Base-by-base conservation (phyloP, 2,888 invertebrate genomes). In the Rhynchonema sp. region DNA sequence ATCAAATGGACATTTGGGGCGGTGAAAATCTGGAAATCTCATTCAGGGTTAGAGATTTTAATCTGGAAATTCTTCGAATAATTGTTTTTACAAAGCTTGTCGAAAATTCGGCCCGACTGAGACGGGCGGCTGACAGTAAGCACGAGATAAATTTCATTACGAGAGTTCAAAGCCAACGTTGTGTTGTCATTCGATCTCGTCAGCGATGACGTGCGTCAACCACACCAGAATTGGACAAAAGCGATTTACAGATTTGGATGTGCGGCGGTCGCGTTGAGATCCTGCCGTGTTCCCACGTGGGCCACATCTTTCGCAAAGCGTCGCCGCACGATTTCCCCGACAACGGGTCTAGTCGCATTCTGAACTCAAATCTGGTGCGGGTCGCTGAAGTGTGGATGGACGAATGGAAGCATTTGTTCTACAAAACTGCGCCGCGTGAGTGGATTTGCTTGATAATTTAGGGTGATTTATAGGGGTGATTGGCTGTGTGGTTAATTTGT, bases 11-110 rank as follows among this genome's bases (percentile, higher is more conserved):
- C 66, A 89, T 94, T 62, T 98, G 96, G 96, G 96, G 98, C 2
- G 96, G 91, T 0, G 96, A 98, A 75, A 98, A 98, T 75, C 79
- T 98, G 46, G 96, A 98, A 76, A 80, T 98, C 73, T 94, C 94
- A 0, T 92, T 96, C 76, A 81, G 94, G 65, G 87, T 81, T 68
- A 70, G 74, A 69, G 17, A 38, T 17, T 38, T 38, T 38, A 6
- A 13, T 6, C 17, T 38, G n/a, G n/a, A n/a, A n/a, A n/a, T n/a
- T n/a, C n/a, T n/a, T n/a, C n/a, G n/a, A n/a, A n/a, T n/a, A n/a
- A n/a, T n/a, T n/a, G n/a, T n/a, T n/a, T n/a, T n/a, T n/a, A n/a
- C n/a, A n/a, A n/a, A n/a, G n/a, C n/a, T n/a, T n/a, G n/a, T n/a
- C n/a, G n/a, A n/a, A n/a, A n/a, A n/a, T n/a, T n/a, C n/a, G n/a